These are phyloP conservation scores for Erynnis tages DNA, from an alignment of 2,888 invertebrate species.

Conservation along the genomic window DNA sequence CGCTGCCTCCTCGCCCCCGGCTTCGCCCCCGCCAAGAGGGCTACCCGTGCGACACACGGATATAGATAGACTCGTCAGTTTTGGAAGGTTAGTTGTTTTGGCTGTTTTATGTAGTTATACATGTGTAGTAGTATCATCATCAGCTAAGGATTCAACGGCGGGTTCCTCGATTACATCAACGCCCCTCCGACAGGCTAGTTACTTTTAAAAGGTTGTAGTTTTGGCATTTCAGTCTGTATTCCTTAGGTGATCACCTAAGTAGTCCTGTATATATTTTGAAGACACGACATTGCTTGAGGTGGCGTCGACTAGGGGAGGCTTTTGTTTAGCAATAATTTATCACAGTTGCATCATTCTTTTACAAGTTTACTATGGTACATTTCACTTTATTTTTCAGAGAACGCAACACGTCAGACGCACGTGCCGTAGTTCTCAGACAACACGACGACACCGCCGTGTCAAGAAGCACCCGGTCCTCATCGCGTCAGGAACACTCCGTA, in stretches of 20 bases:
- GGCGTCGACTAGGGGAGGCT: too few species aligned
- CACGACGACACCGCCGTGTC: slow-evolving; percentile 80
- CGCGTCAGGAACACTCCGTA: slow-evolving; percentile 41
- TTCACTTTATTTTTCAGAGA: slow-evolving; percentile 56
- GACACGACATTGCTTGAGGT: too few species aligned
- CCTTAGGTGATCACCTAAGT: too few species aligned
- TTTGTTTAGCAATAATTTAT: too few species aligned
- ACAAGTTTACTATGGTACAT: neutral
- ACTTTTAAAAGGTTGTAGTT: too few species aligned
- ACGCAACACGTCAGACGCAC: slow-evolving; percentile 71
- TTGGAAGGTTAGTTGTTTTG: slow-evolving; percentile 61
- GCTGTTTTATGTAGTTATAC: too few species aligned
- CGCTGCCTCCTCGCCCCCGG: slow-evolving; percentile 54
- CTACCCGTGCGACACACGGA: slow-evolving; percentile 64
- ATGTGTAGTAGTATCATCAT: too few species aligned
- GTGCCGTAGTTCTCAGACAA: slow-evolving; percentile 62
- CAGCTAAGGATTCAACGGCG: too few species aligned
- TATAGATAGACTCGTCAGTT: slow-evolving; percentile 59
- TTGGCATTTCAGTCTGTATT: too few species aligned
- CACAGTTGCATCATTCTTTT: neutral
- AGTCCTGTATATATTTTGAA: too few species aligned
- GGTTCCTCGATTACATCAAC: too few species aligned
- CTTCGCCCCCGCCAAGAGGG: slow-evolving; percentile 76
- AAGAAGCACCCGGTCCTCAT: slow-evolving; percentile 50
- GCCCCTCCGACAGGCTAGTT: too few species aligned